These are phyloP conservation scores for Gadus chalcogrammus DNA, from an alignment of 2,113 vertebrate species.

Conservation along the genomic window DNA sequence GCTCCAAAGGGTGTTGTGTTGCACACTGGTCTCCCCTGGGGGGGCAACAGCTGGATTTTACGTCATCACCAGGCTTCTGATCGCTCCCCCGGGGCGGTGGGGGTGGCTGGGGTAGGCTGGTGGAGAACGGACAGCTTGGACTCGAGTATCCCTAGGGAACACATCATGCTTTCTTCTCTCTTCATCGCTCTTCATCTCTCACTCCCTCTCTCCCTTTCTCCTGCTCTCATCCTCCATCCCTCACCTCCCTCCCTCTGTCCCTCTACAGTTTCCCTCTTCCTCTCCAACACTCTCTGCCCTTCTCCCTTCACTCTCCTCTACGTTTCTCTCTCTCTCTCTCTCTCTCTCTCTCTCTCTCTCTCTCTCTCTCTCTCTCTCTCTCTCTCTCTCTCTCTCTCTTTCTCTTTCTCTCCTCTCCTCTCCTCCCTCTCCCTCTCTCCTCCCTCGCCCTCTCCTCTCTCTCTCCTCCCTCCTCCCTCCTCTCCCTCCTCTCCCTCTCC, in stretches of 20 bases:
- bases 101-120: constrained; percentile 5
- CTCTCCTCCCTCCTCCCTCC: too few species aligned
- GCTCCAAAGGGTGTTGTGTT: constrained; percentile 18
- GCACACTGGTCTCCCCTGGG: constrained; percentile 24
- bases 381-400: not conserved
- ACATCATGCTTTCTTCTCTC: constrained; percentile 23
- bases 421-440: too few species aligned
- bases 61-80: constrained; percentile 28
- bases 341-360: not conserved
- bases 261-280: not conserved
- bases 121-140: constrained; percentile 22
- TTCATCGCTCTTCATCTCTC: not conserved
- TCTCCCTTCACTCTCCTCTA: too few species aligned
- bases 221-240: not conserved
- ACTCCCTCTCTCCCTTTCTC: not conserved
- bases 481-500: too few species aligned
- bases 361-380: constrained; percentile 5
- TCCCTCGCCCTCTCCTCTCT: too few species aligned
- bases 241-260: not conserved
- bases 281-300: too few species aligned
- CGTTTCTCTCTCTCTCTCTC: too few species aligned
- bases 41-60: constrained; percentile 52
- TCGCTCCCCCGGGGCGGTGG: constrained; percentile 26
- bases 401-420: not conserved
- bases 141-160: constrained; percentile 45